phyloP scores from a whole-genome alignment of 2,888 invertebrate genomes.

The Omphaloscelis lunosa region DNA sequence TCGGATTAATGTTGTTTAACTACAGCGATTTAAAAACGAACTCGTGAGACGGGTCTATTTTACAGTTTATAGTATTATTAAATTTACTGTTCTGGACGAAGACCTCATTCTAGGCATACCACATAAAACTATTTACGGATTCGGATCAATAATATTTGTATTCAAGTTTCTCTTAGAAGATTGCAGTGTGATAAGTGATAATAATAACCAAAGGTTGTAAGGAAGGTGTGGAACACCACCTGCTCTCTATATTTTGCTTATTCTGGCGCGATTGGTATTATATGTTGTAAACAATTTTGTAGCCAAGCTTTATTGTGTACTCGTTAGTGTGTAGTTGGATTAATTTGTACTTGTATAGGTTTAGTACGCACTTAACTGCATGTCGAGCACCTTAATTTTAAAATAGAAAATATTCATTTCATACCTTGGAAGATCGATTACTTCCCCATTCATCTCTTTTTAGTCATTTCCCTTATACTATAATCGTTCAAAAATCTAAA shows the following conservation, averaged over 20 bases:
- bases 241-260: background rate
- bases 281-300: slow-evolving; percentile 16
- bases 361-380: slow-evolving; percentile 54
- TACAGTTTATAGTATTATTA: background rate
- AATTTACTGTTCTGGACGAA: background rate
- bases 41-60: background rate
- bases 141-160: background rate
- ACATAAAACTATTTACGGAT: too few relatives aligned
- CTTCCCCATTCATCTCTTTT: too few relatives aligned
- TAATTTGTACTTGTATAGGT: slow-evolving; percentile 10
- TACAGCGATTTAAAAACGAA: background rate
- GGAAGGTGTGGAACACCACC: background rate
- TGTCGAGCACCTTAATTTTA: slow-evolving; percentile 28
- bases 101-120: background rate
- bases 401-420: background rate
- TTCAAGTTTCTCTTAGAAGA: background rate
- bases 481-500: background rate
- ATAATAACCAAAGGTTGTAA: background rate
- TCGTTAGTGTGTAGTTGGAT: too few relatives aligned
- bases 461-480: too few relatives aligned
- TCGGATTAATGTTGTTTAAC: background rate
- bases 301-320: too few relatives aligned
- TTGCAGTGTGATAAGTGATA: background rate
- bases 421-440: background rate
- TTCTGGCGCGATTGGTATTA: slow-evolving; percentile 24